These are phyloP conservation scores for Cyanoliseus patagonus DNA, from an alignment of 2,113 vertebrate genomes.

Conservation along the genomic window DNA sequence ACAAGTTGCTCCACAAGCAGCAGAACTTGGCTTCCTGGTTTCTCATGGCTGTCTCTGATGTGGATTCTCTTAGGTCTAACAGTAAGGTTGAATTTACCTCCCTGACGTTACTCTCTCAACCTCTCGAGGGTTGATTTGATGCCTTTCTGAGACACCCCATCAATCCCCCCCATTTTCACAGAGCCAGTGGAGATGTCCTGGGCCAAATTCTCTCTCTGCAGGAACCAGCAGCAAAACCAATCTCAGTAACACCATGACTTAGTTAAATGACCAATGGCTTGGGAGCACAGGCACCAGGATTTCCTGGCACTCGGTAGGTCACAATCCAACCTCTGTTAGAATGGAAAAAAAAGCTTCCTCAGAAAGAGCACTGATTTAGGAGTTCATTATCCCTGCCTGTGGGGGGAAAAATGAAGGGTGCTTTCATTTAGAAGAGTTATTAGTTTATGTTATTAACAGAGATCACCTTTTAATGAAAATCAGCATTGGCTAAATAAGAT, in stretches of 20 bases:
- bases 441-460: conserved; percentile 22
- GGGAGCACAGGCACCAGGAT: background rate
- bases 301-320: background rate
- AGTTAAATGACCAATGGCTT: background rate
- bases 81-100: background rate
- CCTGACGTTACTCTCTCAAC: background rate
- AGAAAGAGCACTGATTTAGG: conserved; percentile 16
- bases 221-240: background rate
- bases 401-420: fast-evolving
- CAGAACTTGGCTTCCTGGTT: background rate
- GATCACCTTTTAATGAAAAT: conserved; percentile 51
- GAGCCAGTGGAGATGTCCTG: background rate
- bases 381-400: conserved; percentile 24
- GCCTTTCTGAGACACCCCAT: background rate
- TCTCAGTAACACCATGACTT: background rate
- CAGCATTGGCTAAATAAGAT: conserved; percentile 37
- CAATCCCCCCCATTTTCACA: background rate
- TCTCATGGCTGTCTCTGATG: background rate
- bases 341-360: background rate
- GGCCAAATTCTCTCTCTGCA: background rate
- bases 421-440: conserved; percentile 33
- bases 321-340: background rate
- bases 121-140: background rate
- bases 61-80: background rate
- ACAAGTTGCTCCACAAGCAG: background rate